Base-by-base conservation (phyloP, 2,113 vertebrate species). In the Todiramphus chloris region DNA sequence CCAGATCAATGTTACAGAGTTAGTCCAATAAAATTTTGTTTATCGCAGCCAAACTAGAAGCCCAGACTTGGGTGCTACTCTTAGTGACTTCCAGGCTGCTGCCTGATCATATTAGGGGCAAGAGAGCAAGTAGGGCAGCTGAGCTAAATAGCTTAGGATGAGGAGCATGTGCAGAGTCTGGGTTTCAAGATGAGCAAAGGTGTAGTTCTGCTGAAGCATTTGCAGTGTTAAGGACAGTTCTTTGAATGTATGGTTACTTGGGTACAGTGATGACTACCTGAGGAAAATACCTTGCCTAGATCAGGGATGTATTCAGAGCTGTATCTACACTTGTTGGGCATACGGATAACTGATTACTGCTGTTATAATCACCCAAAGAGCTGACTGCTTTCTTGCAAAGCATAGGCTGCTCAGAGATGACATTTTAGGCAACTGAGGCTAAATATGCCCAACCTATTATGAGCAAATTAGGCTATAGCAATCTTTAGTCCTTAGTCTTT, bases 271-370 rank as follows among this genome's bases (percentile, higher is more conserved):
- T 20, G 16, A 16, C 9, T 37, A 13, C 41, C 13, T 6, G 31
- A 68, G 58, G 53, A 43, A 64, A 66, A 48, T 20, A 24, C 20
- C 33, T 66, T 39, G 66, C 53, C 16, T 20, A 1, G 7, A 37
- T 28, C 62, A 48, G 78, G 37, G 30, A 3, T 44, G 18, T 11
- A 24, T 30, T 68, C 16, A 60, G 24, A 85, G 87, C 66, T 44
- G 0, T 69, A 20, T 13, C 25, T 23, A 0, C 13, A 2, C 28
- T 81, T 11, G 10, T 2, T 11, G 69, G 25, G 16, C 50, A 4
- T 7, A 4, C 16, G 50, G 37, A 1, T 5, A 19, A 24, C 48
- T 43, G 43, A 13, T 17, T 20, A 2, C 43, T 80, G 85, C 53
- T 7, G 0, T 50, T 14, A 1, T 12, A 51, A 62, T 35, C 78